Evolutionary conservation across 1,140 invertebrate species (phyloP).

Genomic region (Hyles vespertilio): DNA sequence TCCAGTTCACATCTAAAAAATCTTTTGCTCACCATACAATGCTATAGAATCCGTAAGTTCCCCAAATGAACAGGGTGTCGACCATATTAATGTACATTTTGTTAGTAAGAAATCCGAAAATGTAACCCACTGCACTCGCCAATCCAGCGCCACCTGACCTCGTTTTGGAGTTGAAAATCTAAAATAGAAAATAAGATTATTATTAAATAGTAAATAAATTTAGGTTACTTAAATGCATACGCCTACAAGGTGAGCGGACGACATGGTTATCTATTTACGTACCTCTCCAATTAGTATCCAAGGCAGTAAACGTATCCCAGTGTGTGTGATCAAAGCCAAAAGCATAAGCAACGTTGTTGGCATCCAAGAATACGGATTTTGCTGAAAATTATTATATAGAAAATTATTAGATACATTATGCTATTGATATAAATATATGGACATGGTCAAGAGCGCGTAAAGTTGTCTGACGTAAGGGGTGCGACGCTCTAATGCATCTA

Average conservation of each 20-base stretch:
- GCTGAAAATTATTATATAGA: slow-evolving; percentile 30
- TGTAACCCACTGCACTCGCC: slow-evolving; percentile 82
- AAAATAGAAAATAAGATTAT: slow-evolving; percentile 1
- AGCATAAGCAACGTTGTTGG: slow-evolving; percentile 80
- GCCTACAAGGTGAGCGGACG: neutral
- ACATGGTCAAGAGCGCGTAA: too few relatives aligned
- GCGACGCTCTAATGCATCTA: too few relatives aligned
- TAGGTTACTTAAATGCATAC: too few relatives aligned
- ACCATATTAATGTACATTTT: slow-evolving; percentile 83
- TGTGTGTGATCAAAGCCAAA: slow-evolving; percentile 81
- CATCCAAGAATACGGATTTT: slow-evolving; percentile 79
- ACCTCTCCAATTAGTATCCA: slow-evolving; percentile 88
- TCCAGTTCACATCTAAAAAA: too few relatives aligned
- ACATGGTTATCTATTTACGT: slow-evolving; percentile 7
- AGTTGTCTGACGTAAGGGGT: too few relatives aligned
- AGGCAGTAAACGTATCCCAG: slow-evolving; percentile 82
- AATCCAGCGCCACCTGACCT: slow-evolving; percentile 81
- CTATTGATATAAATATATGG: too few relatives aligned
- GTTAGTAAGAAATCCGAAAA: slow-evolving; percentile 83
- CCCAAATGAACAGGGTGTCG: slow-evolving; percentile 77
- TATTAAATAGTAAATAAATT: too few relatives aligned
- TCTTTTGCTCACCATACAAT: slow-evolving; percentile 38
- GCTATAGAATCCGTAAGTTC: slow-evolving; percentile 79
- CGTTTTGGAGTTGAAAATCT: slow-evolving; percentile 79
- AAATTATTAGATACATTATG: too few relatives aligned